A percentile compares a stretch with the other conserved stretches of the same genome.
Evolutionary conservation across 2,113 vertebrate species (phyloP).

Genomic region (Chaetodon auriga): DNA sequence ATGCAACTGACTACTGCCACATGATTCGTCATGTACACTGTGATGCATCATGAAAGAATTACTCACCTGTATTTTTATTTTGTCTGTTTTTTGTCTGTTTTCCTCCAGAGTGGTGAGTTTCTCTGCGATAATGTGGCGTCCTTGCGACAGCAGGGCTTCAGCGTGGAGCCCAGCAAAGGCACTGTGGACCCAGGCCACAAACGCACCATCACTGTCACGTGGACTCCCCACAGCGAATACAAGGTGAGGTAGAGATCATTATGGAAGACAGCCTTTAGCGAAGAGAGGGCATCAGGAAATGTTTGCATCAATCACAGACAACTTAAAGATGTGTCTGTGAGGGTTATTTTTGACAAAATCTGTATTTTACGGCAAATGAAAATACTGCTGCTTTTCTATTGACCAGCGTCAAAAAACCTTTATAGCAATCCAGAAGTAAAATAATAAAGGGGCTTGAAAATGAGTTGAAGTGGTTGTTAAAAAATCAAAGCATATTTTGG

Average conservation of each 20-base stretch:
- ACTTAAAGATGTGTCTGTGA: not conserved
- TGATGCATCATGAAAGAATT: not conserved
- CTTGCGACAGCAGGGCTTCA: constrained; percentile 89
- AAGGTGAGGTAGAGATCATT: constrained; percentile 71
- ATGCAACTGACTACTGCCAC: not conserved
- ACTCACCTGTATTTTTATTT: not conserved
- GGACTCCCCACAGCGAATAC: constrained; percentile 86
- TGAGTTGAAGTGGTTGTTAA: not conserved
- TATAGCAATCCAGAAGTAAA: not conserved
- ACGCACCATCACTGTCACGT: constrained; percentile 85
- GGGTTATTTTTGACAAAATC: not conserved
- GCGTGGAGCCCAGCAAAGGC: constrained; percentile 82
- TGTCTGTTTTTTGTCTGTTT: not conserved
- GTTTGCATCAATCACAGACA: not conserved
- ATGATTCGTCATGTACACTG: not conserved
- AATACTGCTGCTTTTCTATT: not conserved
- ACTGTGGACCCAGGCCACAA: constrained; percentile 82
- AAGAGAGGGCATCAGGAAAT: not conserved
- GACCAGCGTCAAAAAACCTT: not conserved
- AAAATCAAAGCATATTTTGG: not conserved
- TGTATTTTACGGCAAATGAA: not conserved
- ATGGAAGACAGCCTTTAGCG: not conserved
- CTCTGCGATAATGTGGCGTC: constrained; percentile 72
- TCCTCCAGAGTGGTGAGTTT: constrained; percentile 85
- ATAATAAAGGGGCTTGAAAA: not conserved